Evolutionary conservation across 2,797 vertebrate species (phyloP).

Genomic region (Australoheros facetus): DNA sequence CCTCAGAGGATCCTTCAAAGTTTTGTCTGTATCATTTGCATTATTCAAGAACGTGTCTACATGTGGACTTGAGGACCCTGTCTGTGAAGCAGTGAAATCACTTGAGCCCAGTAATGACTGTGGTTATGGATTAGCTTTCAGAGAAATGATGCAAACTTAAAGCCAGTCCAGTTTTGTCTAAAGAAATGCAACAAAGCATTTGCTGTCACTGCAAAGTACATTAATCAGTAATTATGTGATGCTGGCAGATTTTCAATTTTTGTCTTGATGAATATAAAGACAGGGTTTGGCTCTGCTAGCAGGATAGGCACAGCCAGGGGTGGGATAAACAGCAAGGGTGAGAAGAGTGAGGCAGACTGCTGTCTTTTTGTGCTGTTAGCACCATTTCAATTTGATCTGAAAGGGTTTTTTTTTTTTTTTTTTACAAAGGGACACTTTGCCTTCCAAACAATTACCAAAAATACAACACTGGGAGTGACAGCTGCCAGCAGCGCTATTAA

Average conservation of each 20-base stretch:
- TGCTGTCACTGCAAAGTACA: background rate
- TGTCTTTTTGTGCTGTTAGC: background rate
- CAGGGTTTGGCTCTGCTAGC: background rate
- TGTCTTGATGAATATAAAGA: background rate
- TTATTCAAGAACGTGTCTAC: background rate
- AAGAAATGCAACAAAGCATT: background rate
- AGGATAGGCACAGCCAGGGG: background rate
- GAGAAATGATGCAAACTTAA: background rate
- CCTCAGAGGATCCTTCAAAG: background rate
- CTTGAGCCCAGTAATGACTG: background rate
- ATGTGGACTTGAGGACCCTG: background rate
- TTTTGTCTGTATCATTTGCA: background rate
- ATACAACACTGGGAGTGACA: conserved; percentile 24
- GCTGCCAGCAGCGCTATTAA: conserved; percentile 4
- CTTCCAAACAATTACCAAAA: conserved; percentile 18
- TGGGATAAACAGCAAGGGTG: background rate
- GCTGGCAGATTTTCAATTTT: background rate
- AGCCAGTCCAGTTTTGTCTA: background rate
- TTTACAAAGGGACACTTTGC: background rate
- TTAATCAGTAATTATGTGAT: background rate
- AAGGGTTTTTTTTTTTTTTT: background rate
- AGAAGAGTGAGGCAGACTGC: background rate
- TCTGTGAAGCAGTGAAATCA: background rate
- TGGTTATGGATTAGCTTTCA: background rate
- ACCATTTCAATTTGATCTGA: conserved; percentile 8